Conservation (phyloP, 2,888 invertebrate genomes). For the Sarcophaga carnaria region DNA sequence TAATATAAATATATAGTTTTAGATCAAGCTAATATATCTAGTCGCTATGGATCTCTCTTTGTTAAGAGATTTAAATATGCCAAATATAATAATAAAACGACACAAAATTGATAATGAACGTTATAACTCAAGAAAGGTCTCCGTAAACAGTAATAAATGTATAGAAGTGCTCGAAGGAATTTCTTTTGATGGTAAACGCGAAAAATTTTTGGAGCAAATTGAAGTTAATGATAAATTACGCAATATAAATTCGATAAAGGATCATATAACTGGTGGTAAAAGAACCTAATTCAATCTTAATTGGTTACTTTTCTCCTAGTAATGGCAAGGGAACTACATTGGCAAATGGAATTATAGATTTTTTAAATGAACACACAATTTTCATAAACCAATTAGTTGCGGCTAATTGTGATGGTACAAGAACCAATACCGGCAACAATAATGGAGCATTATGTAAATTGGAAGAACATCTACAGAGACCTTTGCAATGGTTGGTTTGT, state of each 20-base stretch:
- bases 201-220: no score
- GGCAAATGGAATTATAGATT: conserved; percentile 12
- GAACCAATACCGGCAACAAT: conserved; percentile 14
- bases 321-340: no score
- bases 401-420: conserved; percentile 33
- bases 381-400: conserved; percentile 10
- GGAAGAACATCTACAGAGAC: conserved; percentile 19
- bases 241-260: no score
- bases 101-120: background rate
- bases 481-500: conserved; percentile 34
- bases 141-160: no score
- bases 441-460: background rate
- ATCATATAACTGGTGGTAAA: no score
- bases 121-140: background rate
- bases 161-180: no score
- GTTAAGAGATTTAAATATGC: background rate
- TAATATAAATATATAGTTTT: no score
- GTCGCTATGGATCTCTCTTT: background rate
- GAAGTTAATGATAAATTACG: no score
- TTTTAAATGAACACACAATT: conserved; percentile 15
- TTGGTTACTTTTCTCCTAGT: no score
- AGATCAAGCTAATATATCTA: background rate
- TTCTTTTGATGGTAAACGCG: no score
- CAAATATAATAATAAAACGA: background rate
- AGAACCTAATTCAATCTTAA: no score